Evolutionary conservation across 2,888 invertebrate genomes (phyloP), one percentile per base, ranked within the genome.

Genomic region (Aleiodes leptofemur): DNA sequence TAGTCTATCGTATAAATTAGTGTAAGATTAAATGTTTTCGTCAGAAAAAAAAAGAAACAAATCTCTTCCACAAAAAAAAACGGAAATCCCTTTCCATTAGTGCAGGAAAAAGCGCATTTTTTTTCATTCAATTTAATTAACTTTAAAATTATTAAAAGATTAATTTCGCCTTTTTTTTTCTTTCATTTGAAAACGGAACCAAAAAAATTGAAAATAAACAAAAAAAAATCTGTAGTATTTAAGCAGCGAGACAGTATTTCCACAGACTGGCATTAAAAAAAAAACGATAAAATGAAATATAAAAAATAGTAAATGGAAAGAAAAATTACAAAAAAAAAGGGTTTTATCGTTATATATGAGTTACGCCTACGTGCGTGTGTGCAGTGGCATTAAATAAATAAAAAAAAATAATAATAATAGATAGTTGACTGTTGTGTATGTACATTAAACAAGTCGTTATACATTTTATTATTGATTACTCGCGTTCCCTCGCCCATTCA

Each of bases 291-390:
- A 51, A 72, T 55, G 66, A 38, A n/a, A 23, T 23, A 23, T 23
- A 23, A 57, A 72, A 69, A 50, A 50, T 71, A 72, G 73, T 57
- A 71, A 76, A 69, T 55, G 43, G 61, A 79, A 71, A 76, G 74
- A 73, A 53, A 77, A 59, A 76, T 38, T 55, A 16, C 71, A 64
- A 74, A 23, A 69, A 83, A 82, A 82, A 84, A 80, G 84, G 81
- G 83, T 83, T 85, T 86, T 86, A 87, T 87, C 84, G 85, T 87
- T 87, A 84, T 82, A 80, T 83, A 82, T 78, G 74, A 79, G 76
- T 79, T 78, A 69, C 77, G 80, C 77, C 74, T 82, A 79, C 80
- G 79, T 82, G 85, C 81, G 85, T 86, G 89, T 89, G 88, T 89
- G 83, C 88, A 89, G 89, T 89, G 89, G 89, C 86, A 86, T 78